These are phyloP conservation scores for Siniperca knerii DNA, from an alignment of 2,113 vertebrate species.

Conservation along the genomic window DNA sequence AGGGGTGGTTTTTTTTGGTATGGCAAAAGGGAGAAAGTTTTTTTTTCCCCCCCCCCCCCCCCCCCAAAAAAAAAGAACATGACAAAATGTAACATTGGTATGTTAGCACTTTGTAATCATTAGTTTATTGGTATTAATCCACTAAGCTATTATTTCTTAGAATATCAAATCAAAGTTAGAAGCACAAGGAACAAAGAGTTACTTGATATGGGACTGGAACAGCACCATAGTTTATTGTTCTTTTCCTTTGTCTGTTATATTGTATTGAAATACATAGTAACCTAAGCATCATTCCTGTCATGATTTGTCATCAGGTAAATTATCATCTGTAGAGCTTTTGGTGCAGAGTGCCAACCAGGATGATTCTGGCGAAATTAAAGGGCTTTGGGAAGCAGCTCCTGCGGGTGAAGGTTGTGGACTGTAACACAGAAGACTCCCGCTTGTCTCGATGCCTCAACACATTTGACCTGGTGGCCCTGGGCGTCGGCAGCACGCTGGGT, in stretches of 20 bases:
- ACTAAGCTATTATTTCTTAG: neutral
- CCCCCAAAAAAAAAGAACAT: neutral
- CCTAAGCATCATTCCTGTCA: neutral
- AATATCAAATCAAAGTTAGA: neutral
- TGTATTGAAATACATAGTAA: neutral
- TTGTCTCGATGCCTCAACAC: constrained; percentile 93
- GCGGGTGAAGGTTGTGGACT: constrained; percentile 93
- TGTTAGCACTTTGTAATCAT: neutral
- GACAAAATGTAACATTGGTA: neutral
- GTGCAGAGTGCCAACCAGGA: constrained; percentile 15
- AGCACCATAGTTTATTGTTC: neutral
- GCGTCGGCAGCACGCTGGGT: constrained; percentile 95
- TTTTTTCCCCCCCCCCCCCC: too few species aligned
- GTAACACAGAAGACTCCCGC: constrained; percentile 86
- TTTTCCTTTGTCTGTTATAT: neutral
- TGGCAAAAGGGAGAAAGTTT: too few species aligned
- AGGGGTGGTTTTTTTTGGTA: too few species aligned
- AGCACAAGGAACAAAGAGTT: neutral
- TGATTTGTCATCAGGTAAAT: constrained; percentile 34
- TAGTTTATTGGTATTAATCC: neutral
- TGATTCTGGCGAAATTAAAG: constrained; percentile 85
- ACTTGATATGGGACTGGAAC: neutral
- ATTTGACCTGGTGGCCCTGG: constrained; percentile 94
- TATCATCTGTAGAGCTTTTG: neutral
- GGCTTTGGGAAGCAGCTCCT: constrained; percentile 89